These are phyloP conservation scores for Phaenicophaeus curvirostris DNA, from an alignment of 2,797 vertebrate genomes.

Conservation along the genomic window DNA sequence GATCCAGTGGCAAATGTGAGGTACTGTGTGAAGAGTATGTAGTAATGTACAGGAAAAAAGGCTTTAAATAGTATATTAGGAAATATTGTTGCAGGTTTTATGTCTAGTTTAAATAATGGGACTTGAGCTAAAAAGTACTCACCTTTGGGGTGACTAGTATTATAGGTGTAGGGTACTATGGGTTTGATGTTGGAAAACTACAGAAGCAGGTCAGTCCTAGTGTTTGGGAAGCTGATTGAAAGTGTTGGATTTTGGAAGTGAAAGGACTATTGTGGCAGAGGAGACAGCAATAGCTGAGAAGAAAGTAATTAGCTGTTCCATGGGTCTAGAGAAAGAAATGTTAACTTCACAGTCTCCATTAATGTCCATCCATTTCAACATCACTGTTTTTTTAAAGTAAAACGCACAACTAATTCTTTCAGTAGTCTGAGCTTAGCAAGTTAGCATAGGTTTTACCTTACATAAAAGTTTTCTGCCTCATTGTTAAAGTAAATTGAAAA, in stretches of 20 bases:
- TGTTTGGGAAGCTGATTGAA: not conserved
- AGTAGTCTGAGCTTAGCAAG: not conserved
- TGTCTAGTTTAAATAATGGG: not conserved
- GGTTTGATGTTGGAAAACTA: not conserved
- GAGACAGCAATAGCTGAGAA: not conserved
- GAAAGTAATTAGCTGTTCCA: not conserved
- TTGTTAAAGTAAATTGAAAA: not conserved
- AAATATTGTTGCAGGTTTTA: not conserved
- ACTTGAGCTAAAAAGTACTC: not conserved
- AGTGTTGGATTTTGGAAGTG: accelerated
- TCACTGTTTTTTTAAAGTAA: not conserved
- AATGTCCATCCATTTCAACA: not conserved
- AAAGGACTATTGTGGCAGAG: not conserved
- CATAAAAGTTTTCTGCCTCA: not conserved
- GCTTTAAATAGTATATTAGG: constrained; percentile 17
- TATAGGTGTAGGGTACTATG: not conserved
- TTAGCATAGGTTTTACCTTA: not conserved
- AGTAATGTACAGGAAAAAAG: not conserved
- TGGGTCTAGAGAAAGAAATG: not conserved
- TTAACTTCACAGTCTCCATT: not conserved
- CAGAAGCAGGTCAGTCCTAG: not conserved
- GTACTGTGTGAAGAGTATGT: constrained; percentile 69
- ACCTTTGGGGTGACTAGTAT: not conserved
- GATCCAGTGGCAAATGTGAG: constrained; percentile 96
- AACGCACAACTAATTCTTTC: not conserved